phyloP scores from a whole-genome alignment of 2,888 invertebrate species.

The Colostygia pectinataria region DNA sequence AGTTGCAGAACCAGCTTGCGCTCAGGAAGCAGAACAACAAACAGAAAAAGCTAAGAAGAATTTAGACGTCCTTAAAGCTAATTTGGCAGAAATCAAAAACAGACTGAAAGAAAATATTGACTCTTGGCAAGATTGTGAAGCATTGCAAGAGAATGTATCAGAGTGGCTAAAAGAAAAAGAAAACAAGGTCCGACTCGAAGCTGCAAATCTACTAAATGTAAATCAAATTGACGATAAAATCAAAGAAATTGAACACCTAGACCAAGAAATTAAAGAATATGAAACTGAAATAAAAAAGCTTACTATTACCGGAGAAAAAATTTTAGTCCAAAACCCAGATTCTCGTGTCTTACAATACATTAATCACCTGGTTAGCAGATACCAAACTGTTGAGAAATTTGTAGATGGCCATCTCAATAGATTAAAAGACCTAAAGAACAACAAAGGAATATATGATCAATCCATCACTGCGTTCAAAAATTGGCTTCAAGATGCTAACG shows the following conservation, averaged over 20 bases:
- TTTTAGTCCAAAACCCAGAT: slow-evolving; percentile 91
- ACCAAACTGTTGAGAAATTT: slow-evolving; percentile 89
- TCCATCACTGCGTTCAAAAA: slow-evolving; percentile 87
- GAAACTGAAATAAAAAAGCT: slow-evolving; percentile 86
- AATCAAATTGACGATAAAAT: slow-evolving; percentile 87
- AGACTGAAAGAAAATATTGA: slow-evolving; percentile 87
- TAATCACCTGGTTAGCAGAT: slow-evolving; percentile 89
- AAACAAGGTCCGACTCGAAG: slow-evolving; percentile 88
- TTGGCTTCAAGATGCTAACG: slow-evolving; percentile 91
- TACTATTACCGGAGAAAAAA: slow-evolving; percentile 86
- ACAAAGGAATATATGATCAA: slow-evolving; percentile 86
- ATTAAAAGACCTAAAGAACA: slow-evolving; percentile 87
- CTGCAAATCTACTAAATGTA: slow-evolving; percentile 87
- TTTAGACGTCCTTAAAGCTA: slow-evolving; percentile 86
- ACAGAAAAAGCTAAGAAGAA: slow-evolving; percentile 87
- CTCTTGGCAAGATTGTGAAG: slow-evolving; percentile 92
- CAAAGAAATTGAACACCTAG: slow-evolving; percentile 84
- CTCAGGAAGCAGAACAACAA: slow-evolving; percentile 86
- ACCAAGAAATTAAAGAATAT: slow-evolving; percentile 85
- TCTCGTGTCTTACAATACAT: slow-evolving; percentile 92
- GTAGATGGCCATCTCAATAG: slow-evolving; percentile 87
- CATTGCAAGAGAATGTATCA: slow-evolving; percentile 87
- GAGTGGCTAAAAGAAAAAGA: slow-evolving; percentile 92
- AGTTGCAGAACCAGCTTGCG: slow-evolving; percentile 88
- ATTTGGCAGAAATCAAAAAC: slow-evolving; percentile 86